Conservation (phyloP, 2,113 vertebrate genomes). For the Ramphastos sulfuratus region DNA sequence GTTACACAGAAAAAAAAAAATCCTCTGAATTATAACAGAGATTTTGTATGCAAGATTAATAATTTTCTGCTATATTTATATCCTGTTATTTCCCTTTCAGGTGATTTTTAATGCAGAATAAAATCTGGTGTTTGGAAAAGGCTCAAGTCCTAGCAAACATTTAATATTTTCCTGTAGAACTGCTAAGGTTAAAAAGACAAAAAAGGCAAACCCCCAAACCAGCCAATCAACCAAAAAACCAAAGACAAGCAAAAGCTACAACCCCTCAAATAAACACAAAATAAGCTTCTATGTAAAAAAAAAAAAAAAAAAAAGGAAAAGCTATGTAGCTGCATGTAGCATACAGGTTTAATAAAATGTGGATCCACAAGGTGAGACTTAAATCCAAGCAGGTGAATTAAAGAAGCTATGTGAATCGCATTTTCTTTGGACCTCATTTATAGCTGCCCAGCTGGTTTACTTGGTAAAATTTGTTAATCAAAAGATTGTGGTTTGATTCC, state of each 20-base stretch:
- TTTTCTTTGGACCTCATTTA: constrained; percentile 20
- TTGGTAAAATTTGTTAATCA: constrained; percentile 19
- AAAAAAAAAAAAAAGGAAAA: neutral
- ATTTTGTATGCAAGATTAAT: neutral
- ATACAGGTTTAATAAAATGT: neutral
- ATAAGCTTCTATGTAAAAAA: neutral
- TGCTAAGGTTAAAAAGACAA: neutral
- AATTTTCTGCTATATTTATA: neutral
- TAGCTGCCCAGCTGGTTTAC: constrained; percentile 5
- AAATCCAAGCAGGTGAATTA: constrained; percentile 5
- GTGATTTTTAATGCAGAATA: neutral
- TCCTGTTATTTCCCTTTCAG: neutral
- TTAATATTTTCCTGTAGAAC: neutral
- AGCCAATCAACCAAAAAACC: too few species aligned
- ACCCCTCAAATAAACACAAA: neutral
- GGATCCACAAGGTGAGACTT: neutral
- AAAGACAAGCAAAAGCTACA: too few species aligned
- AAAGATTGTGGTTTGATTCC: neutral
- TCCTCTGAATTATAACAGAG: neutral
- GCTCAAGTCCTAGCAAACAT: neutral
- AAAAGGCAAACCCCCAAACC: neutral
- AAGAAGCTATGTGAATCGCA: neutral
- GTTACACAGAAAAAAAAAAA: neutral
- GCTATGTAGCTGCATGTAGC: neutral
- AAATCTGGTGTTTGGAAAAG: neutral